phyloP scores from a whole-genome alignment of 1,140 invertebrate genomes.

The Hylaeus anthracinus region DNA sequence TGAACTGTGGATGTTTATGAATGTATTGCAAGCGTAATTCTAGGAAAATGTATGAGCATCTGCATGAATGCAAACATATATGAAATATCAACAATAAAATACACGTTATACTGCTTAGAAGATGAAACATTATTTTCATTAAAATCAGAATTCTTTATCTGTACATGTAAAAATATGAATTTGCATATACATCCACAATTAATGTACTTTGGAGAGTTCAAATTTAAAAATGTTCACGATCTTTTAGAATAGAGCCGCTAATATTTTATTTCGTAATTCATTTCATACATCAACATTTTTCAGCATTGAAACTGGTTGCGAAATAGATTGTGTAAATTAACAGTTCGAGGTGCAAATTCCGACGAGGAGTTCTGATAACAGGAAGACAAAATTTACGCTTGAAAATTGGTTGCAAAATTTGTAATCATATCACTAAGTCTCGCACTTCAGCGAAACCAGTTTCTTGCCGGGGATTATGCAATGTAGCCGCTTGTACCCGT shows the following conservation, averaged over 20 bases:
- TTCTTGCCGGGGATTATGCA: slow-evolving; percentile 39
- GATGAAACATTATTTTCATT: too few species aligned
- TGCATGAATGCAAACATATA: too few species aligned
- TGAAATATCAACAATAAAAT: too few species aligned
- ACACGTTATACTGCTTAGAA: too few species aligned
- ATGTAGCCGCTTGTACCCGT: background rate
- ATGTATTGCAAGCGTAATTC: too few species aligned
- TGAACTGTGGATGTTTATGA: too few species aligned
- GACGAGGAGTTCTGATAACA: background rate
- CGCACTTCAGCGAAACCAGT: background rate
- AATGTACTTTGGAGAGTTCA: background rate
- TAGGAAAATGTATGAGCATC: too few species aligned
- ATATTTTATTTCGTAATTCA: background rate
- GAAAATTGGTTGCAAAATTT: background rate
- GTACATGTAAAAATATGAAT: too few species aligned
- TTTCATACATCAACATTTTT: background rate
- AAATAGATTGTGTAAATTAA: slow-evolving; percentile 1
- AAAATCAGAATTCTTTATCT: too few species aligned
- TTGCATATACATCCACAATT: too few species aligned
- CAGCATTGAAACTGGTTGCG: too few species aligned
- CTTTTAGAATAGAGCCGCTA: background rate
- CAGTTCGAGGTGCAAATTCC: background rate
- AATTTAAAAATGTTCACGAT: too few species aligned
- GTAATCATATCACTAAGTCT: background rate
- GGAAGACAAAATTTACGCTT: background rate